Percentiles rank a stretch among this genome's conserved stretches.
Conservation (phyloP, 1,140 invertebrate genomes). For the Patella vulgata region DNA sequence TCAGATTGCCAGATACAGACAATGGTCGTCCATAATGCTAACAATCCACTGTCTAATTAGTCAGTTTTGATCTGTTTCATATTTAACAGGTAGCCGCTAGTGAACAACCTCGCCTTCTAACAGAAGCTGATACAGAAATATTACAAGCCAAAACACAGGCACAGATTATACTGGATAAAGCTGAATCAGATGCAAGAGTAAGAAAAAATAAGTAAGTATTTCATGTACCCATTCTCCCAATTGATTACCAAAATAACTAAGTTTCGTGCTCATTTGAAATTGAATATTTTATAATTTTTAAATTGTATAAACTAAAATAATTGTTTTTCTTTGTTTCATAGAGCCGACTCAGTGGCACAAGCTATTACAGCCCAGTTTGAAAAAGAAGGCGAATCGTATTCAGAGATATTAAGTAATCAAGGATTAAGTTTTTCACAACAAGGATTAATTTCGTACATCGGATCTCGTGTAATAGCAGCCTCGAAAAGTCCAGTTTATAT, state of each 20-base stretch:
- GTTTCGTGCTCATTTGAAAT: too few relatives aligned
- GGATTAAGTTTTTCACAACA: conserved; percentile 52
- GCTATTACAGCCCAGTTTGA: conserved; percentile 52
- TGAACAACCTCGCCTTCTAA: conserved; percentile 48
- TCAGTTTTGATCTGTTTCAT: background rate
- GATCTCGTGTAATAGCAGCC: conserved; percentile 53
- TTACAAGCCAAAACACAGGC: conserved; percentile 53
- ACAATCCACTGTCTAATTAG: background rate
- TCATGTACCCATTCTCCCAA: too few relatives aligned
- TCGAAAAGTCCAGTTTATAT: conserved; percentile 59
- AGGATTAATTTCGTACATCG: conserved; percentile 59
- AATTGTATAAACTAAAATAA: too few relatives aligned
- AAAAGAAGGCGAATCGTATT: conserved; percentile 57
- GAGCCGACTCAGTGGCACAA: conserved; percentile 54
- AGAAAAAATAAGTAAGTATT: conserved; percentile 46
- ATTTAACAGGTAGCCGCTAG: conserved; percentile 45
- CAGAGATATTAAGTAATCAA: conserved; percentile 38
- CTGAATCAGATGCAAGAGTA: too few relatives aligned
- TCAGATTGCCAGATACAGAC: too few relatives aligned
- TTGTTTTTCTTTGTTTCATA: too few relatives aligned
- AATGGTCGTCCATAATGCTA: background rate
- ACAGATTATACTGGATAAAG: conserved; percentile 49
- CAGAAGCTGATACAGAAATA: conserved; percentile 49
- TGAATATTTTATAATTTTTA: too few relatives aligned
- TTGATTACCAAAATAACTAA: too few relatives aligned